A percentile compares a stretch with the other conserved stretches of the same genome.
These are phyloP conservation scores for Campylomormyrus tamandua DNA, from an alignment of 2,113 vertebrate genomes.

Conservation along the genomic window DNA sequence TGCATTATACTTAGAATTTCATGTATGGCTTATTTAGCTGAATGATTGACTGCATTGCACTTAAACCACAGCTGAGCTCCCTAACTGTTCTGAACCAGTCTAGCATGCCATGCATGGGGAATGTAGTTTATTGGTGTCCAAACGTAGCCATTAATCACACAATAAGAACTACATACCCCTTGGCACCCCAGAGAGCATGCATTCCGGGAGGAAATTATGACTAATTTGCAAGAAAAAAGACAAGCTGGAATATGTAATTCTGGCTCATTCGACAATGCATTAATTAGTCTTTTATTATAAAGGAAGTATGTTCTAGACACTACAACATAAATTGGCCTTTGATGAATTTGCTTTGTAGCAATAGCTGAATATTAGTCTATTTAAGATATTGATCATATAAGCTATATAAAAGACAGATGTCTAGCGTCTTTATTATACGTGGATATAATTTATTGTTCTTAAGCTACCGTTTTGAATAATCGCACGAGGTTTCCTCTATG, in stretches of 20 bases:
- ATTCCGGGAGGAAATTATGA: neutral
- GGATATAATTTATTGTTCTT: neutral
- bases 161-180: neutral
- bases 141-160: neutral
- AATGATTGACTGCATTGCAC: neutral
- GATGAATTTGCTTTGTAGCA: neutral
- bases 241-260: neutral
- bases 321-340: neutral
- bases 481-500: neutral
- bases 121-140: neutral
- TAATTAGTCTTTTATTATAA: neutral
- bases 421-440: neutral
- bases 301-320: neutral
- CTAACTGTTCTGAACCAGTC: neutral
- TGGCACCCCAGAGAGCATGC: neutral
- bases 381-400: neutral
- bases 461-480: neutral
- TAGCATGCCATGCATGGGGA: neutral
- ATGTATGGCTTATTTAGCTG: neutral
- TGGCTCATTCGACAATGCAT: neutral
- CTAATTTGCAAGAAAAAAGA: neutral
- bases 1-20: neutral
- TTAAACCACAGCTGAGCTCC: neutral
- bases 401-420: neutral
- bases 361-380: neutral